A percentile compares a stretch with the other conserved stretches of the same genome.
phyloP scores from a whole-genome alignment of 2,888 invertebrate species.

The Drosophila kanekoi region DNA sequence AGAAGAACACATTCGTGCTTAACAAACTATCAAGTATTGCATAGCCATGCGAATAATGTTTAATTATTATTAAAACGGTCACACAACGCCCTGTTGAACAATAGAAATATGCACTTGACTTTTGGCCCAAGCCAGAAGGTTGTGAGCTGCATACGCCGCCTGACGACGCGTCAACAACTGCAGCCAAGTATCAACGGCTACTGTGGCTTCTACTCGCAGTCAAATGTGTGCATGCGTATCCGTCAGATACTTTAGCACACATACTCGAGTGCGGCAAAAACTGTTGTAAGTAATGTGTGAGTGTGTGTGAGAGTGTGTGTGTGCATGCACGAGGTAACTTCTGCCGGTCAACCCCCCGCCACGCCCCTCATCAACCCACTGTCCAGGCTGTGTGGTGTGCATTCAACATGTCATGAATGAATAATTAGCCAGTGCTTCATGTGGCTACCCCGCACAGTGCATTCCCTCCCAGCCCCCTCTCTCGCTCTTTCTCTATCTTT shows the following conservation, averaged over 20 bases:
- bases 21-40: neutral
- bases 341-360: constrained; percentile 12
- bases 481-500: neutral
- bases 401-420: constrained; percentile 81
- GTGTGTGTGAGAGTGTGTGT: constrained; percentile 12
- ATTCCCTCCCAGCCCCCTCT: no score
- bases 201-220: constrained; percentile 22
- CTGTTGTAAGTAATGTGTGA: constrained; percentile 64
- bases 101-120: constrained; percentile 36
- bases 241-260: constrained; percentile 73
- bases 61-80: constrained; percentile 2
- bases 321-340: constrained; percentile 45
- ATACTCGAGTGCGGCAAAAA: constrained; percentile 61
- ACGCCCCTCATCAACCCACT: constrained; percentile 10
- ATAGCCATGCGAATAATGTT: neutral
- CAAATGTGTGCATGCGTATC: constrained; percentile 58
- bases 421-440: constrained; percentile 74
- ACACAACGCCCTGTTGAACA: constrained; percentile 22
- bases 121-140: constrained; percentile 19
- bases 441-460: constrained; percentile 28
- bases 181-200: constrained; percentile 24
- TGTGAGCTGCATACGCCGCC: constrained; percentile 45
- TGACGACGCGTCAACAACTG: constrained; percentile 10
- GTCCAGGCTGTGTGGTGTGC: constrained; percentile 54
- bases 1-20: neutral